Conservation (phyloP, 2,888 invertebrate genomes). For the Sinodicranocentrus sp. region DNA sequence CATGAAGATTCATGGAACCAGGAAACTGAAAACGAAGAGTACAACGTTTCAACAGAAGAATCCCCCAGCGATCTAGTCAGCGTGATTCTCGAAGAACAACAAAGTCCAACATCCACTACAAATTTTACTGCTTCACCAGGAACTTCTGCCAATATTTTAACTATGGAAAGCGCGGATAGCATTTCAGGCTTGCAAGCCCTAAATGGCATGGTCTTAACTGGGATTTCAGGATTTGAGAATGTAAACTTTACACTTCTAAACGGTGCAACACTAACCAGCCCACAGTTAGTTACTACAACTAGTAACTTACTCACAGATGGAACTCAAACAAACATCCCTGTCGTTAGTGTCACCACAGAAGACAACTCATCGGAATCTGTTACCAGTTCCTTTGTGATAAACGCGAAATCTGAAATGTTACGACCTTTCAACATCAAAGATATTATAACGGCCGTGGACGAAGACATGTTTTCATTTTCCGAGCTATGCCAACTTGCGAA, state of each 20-base stretch:
- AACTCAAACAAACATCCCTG: not conserved
- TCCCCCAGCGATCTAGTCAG: conserved; percentile 65
- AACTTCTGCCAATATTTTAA: not conserved
- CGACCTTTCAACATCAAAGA: not conserved
- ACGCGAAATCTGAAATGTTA: not conserved
- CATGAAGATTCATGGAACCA: not conserved
- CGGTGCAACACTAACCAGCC: not conserved
- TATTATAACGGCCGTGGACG: conserved; percentile 55
- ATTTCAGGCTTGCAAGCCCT: no score
- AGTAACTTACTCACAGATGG: not conserved
- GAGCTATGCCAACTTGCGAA: conserved; percentile 52
- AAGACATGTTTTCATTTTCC: conserved; percentile 39
- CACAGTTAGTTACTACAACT: not conserved
- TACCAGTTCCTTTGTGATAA: not conserved
- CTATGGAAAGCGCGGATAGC: no score
- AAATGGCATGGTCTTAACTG: not conserved
- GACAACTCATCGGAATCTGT: not conserved
- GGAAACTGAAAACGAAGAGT: not conserved
- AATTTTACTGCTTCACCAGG: not conserved
- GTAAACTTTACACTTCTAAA: not conserved
- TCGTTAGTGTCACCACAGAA: not conserved
- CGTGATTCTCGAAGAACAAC: conserved; percentile 66
- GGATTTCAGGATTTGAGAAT: not conserved
- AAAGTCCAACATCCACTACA: conserved; percentile 35
- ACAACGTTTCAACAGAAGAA: conserved; percentile 22